Evolutionary conservation across 2,888 invertebrate species (phyloP), one percentile per base, ranked within the genome.

Genomic region (Dinocampus coccinellae): DNA sequence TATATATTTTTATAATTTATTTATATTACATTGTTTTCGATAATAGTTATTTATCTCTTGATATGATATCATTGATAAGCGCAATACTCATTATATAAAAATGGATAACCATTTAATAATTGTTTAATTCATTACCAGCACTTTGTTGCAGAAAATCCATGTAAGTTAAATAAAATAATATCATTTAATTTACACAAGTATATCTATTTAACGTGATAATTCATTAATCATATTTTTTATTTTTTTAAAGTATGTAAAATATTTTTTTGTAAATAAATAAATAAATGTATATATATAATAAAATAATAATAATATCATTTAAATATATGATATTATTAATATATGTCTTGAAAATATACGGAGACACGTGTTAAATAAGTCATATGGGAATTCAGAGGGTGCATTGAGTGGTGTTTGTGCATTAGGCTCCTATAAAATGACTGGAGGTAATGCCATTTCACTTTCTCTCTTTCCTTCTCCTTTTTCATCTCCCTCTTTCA

Each of bases 301-400:
- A 53, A 53, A 53, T 16, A 53, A 53, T 1, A n/a, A n/a, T n/a
- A n/a, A n/a, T n/a, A n/a, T n/a, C n/a, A n/a, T n/a, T n/a, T n/a
- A n/a, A n/a, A n/a, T n/a, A n/a, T n/a, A n/a, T n/a, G n/a, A n/a
- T n/a, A n/a, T n/a, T n/a, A n/a, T n/a, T n/a, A n/a, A n/a, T n/a
- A n/a, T n/a, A n/a, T n/a, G n/a, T n/a, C n/a, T n/a, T n/a, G 22
- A 33, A 2, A 61, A 22, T 33, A 61, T 22, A 9, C 3, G 9
- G 3, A 10, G 11, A 39, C 16, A n/a, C 22, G 11, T 20, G 1
- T 55, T 76, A 64, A 70, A 72, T 70, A 80, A 63, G 79, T 82
- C 79, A 78, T 79, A 80, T 82, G 82, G 80, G 81, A 83, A 84
- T 82, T 76, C 79, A 83, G 81, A 84, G 84, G 82, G 83, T 84